Conservation (phyloP, 2,113 vertebrate species). For the Eleginops maclovinus region DNA sequence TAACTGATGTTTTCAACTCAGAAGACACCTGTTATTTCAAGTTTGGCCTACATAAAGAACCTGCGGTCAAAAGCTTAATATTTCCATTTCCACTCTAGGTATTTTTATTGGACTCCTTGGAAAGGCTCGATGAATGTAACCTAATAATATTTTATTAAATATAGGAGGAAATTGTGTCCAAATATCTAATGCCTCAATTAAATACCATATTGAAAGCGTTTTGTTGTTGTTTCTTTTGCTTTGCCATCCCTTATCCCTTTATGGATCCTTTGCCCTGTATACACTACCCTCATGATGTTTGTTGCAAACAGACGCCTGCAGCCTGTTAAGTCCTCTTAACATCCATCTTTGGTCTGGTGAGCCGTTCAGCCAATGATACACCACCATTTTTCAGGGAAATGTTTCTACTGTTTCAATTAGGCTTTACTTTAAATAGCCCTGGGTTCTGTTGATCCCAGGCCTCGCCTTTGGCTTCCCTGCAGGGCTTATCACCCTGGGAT, state of each 20-base stretch:
- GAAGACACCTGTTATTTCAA: conserved; percentile 51
- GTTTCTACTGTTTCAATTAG: conserved; percentile 66
- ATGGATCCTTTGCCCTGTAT: neutral
- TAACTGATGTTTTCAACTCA: conserved; percentile 30
- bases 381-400: conserved; percentile 51
- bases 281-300: neutral
- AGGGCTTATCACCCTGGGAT: conserved; percentile 58
- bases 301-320: neutral
- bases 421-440: conserved; percentile 76
- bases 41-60: conserved; percentile 50
- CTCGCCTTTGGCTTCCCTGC: conserved; percentile 55
- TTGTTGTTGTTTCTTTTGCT: conserved; percentile 6
- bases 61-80: conserved; percentile 59
- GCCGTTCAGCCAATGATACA: conserved; percentile 14
- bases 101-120: conserved; percentile 49
- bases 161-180: conserved; percentile 18
- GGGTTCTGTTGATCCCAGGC: conserved; percentile 52
- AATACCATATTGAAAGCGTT: conserved; percentile 29
- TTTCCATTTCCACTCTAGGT: conserved; percentile 47
- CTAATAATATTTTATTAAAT: conserved; percentile 45
- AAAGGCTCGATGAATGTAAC: conserved; percentile 27
- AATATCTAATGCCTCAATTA: conserved; percentile 30
- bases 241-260: neutral
- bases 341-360: conserved; percentile 35
- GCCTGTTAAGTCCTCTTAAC: conserved; percentile 8